Base-by-base conservation (phyloP, 2,113 vertebrate genomes). In the Xenus cinereus region DNA sequence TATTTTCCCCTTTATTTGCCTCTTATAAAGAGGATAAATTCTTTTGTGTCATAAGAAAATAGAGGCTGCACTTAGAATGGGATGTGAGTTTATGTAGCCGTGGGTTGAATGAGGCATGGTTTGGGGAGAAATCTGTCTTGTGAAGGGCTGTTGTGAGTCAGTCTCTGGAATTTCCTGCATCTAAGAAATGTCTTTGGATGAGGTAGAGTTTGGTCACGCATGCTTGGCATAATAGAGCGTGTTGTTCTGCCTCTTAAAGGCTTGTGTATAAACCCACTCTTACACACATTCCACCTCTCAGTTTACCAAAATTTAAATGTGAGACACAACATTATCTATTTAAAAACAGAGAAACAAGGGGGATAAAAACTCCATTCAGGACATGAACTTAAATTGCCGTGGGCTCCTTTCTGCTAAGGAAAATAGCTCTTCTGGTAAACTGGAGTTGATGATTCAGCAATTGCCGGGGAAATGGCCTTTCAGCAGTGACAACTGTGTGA, bases 301-400 rank as follows among this genome's bases (percentile, higher is more conserved):
- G 68, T 88, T 95, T 93, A 93, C 57, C 50, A 35, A 87, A 87
- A 89, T 64, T 73, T 53, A 74, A 67, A 83, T 89, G 56, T 80
- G 56, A 93, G 77, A 73, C 71, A 85, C 80, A 91, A 87, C 71
- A 79, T 66, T 74, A 86, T 79, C 88, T 87, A 80, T 95, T 90
- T 87, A 67, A 93, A 94, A 89, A 56, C 39, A 37, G 48, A 56
- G 20, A 74, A 92, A 81, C 23, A 76, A 71, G 20, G 12, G 21
- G 22, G 39, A 95, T 72, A 95, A 91, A 95, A 95, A 53, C 45
- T 82, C 81, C 50, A 87, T 94, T 96, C 89, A 87, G 89, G 57
- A 79, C 81, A 63, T 21, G 71, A 95, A 94, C 84, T 82, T 89
- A 59, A 76, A 93, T 79, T 95, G 57, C 45, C 74, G 73, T 0